Conservation (phyloP, 2,797 vertebrate species). For the Scyliorhinus canicula region DNA sequence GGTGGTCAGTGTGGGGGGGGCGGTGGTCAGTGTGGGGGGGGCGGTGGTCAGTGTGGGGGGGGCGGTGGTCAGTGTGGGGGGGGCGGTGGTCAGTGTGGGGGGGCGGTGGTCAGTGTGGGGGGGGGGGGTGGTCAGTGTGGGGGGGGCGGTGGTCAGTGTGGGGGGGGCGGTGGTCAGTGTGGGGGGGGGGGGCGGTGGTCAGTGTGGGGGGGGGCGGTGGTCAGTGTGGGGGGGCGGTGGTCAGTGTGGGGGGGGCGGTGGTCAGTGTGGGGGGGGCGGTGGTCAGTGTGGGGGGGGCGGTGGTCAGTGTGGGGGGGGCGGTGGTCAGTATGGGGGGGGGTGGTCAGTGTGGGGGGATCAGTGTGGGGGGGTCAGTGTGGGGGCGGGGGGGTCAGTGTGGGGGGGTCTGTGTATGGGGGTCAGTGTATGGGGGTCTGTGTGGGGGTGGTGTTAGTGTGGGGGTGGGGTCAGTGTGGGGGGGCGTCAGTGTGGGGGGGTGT, state of each 20-base stretch:
- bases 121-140: no score
- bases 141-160: no score
- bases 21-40: background rate
- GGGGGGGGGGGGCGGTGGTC: no score
- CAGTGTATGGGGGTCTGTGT: fast-evolving
- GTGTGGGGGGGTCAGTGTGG: fast-evolving
- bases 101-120: no score
- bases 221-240: no score
- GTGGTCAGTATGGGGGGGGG: background rate
- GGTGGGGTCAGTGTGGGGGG: background rate
- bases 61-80: background rate
- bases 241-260: background rate
- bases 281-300: background rate
- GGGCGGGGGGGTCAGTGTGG: background rate
- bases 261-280: background rate
- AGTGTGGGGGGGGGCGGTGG: background rate
- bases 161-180: no score
- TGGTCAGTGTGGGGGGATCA: no score
- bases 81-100: background rate
- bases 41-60: background rate
- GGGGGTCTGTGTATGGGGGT: no score
- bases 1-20: no score
- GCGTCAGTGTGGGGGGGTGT: no score
- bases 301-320: background rate
- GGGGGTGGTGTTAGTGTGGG: background rate